Base-by-base conservation (phyloP, 2,113 vertebrate genomes). In the Sinocyclocheilus anophthalmus region DNA sequence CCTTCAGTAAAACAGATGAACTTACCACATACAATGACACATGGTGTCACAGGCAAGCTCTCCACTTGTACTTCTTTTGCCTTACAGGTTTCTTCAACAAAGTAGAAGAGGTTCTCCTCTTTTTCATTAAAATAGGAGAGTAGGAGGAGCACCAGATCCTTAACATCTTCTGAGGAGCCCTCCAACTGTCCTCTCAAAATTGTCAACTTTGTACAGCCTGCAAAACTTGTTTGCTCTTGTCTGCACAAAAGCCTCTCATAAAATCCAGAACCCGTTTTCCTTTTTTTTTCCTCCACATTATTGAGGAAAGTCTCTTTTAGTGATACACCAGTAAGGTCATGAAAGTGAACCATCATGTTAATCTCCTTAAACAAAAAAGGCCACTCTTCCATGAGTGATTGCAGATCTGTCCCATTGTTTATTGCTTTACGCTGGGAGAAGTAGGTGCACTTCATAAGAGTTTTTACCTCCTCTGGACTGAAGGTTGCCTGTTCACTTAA, bases 11-110 rank as follows among this genome's bases (percentile, higher is more conserved):
- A 20, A 57, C 16, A 20, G 55, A 57, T 22, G 7, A 22, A 55
- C 85, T 89, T 84, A 88, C 90, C 88, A 90, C 84, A 90, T 20
- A 91, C 88, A 89, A 90, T 86, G 37, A 92, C 81, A 42, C 86
- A 84, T 45, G 91, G 88, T 57, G 84, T 88, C 79, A 80, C 76
- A 59, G 88, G 88, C 76, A 91, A 26, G 45, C 24, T 75, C 73
- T 90, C 82, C 69, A 87, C 45, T 7, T 87, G 42, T 37, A 87
- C 69, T 42, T 42, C 5, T 2, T 42, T 42, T 42, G 42, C 42
- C 42, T 0, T 8, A 42, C 42, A 42, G 7, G 42, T 89, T 9
- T 85, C 33, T 39, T 91, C 80, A 1, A 87, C 85, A 77, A 76
- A 85, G 30, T 87, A 45, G 8, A 91, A 85, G 53, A 89, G 69